phyloP scores from a whole-genome alignment of 2,888 invertebrate genomes.

The Zygogramma bicolorata region DNA sequence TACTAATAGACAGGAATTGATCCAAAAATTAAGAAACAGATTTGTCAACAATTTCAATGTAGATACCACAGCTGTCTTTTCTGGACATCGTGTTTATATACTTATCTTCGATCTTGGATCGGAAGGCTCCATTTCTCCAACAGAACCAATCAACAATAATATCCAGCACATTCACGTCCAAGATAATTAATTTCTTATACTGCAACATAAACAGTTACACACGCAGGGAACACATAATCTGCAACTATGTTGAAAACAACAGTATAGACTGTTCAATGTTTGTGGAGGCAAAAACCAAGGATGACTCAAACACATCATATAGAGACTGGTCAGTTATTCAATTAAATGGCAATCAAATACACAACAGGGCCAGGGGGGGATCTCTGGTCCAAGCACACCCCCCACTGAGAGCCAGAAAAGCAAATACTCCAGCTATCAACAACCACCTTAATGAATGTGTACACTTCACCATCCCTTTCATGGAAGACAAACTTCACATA shows the following conservation, averaged over 20 bases:
- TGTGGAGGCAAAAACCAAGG: constrained; percentile 18
- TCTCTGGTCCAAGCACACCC: constrained; percentile 3
- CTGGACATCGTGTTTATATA: constrained; percentile 15
- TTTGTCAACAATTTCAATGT: constrained; percentile 20
- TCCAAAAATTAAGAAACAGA: constrained; percentile 13
- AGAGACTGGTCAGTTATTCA: constrained; percentile 16
- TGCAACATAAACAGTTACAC: constrained; percentile 9
- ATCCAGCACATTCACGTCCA: background rate
- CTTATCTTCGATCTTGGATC: constrained; percentile 21
- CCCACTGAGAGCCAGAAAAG: constrained; percentile 2
- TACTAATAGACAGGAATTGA: background rate
- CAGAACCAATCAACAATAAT: constrained; percentile 4
- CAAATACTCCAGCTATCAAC: constrained; percentile 18
- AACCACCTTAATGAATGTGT: constrained; percentile 25
- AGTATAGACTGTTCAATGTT: constrained; percentile 15
- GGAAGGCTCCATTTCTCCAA: background rate
- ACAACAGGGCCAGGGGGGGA: constrained; percentile 18
- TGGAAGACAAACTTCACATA: background rate
- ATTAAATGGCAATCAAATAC: constrained; percentile 15
- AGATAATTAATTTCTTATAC: background rate
- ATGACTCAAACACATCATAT: constrained; percentile 8
- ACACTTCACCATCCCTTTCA: constrained; percentile 18
- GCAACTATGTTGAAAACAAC: constrained; percentile 4
- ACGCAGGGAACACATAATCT: background rate
- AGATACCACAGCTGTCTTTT: constrained; percentile 19